phyloP scores from a whole-genome alignment of 1,140 invertebrate species.

The Drosophila miranda region DNA sequence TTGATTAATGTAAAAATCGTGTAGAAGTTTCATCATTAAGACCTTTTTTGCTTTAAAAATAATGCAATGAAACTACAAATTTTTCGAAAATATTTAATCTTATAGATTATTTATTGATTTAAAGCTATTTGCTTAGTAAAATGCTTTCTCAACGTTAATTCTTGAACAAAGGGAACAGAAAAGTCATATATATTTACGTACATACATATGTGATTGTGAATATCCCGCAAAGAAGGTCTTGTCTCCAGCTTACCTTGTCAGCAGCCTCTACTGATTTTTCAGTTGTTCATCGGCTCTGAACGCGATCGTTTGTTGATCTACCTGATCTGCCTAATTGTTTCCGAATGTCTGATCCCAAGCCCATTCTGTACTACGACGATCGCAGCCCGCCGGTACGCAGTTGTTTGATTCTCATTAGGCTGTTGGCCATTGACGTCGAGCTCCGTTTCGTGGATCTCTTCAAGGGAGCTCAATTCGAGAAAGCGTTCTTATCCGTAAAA shows the following conservation, averaged over 20 bases:
- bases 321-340: slow-evolving; percentile 21
- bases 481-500: slow-evolving; percentile 84
- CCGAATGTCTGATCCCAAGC: slow-evolving; percentile 58
- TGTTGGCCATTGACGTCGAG: slow-evolving; percentile 87
- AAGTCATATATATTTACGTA: too few species aligned
- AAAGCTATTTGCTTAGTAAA: too few species aligned
- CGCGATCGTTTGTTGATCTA: slow-evolving; percentile 23
- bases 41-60: too few species aligned
- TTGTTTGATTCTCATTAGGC: slow-evolving; percentile 86
- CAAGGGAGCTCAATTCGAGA: slow-evolving; percentile 84
- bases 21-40: too few species aligned
- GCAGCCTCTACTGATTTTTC: background rate
- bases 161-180: too few species aligned
- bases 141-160: too few species aligned
- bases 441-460: slow-evolving; percentile 85
- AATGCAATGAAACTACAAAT: too few species aligned
- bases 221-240: too few species aligned
- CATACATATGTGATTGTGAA: too few species aligned
- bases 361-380: slow-evolving; percentile 82
- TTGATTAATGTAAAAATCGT: background rate
- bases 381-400: slow-evolving; percentile 85
- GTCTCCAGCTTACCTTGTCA: background rate
- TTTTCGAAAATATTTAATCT: too few species aligned
- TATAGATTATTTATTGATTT: too few species aligned
- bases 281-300: slow-evolving; percentile 32